These are phyloP conservation scores for Reinhardtius hippoglossoides DNA, from an alignment of 2,113 vertebrate species.

Conservation along the genomic window DNA sequence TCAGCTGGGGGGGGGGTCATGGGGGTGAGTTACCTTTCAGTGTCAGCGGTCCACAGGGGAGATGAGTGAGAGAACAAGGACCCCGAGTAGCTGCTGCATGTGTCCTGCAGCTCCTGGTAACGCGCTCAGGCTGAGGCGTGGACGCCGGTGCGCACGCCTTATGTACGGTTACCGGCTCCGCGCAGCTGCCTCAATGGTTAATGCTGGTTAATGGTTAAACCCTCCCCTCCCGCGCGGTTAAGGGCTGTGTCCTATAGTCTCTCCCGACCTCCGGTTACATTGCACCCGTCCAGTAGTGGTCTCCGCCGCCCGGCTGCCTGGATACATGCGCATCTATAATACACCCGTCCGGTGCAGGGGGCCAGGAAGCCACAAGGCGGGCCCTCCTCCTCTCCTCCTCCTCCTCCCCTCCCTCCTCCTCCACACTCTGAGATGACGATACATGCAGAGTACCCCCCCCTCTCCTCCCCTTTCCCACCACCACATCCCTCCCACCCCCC, in stretches of 20 bases:
- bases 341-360: constrained; percentile 59
- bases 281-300: neutral
- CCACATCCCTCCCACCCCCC: neutral
- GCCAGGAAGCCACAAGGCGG: constrained; percentile 78
- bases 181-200: constrained; percentile 45
- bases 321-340: constrained; percentile 70
- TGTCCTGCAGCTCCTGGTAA: constrained; percentile 41
- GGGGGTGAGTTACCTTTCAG: constrained; percentile 45
- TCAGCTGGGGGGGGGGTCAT: too few relatives aligned
- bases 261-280: constrained; percentile 28
- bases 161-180: constrained; percentile 67
- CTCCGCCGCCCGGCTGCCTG: constrained; percentile 11
- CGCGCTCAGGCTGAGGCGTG: constrained; percentile 58
- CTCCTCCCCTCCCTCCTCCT: neutral
- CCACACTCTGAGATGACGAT: constrained; percentile 43
- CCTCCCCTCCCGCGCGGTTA: constrained; percentile 41
- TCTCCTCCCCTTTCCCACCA: neutral
- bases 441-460: neutral
- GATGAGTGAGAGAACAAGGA: constrained; percentile 1
- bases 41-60: constrained; percentile 11
- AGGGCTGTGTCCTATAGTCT: constrained; percentile 50
- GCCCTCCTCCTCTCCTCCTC: constrained; percentile 40
- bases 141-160: constrained; percentile 73
- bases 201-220: constrained; percentile 79
- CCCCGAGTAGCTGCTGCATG: constrained; percentile 12